phyloP scores from a whole-genome alignment of 2,888 invertebrate genomes.

The Pelosia muscerda region DNA sequence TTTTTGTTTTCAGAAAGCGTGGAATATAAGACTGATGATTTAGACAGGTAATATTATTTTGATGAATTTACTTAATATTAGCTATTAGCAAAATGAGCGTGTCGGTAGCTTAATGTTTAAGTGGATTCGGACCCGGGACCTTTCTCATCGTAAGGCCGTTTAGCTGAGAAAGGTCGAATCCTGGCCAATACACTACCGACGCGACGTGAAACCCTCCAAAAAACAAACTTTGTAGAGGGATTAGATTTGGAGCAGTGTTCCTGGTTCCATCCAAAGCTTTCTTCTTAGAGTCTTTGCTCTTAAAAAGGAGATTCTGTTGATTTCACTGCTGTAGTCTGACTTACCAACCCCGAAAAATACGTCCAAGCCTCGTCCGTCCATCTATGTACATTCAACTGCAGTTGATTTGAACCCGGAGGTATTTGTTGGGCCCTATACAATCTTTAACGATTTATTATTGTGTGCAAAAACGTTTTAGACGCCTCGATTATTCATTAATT shows the following conservation, averaged over 20 bases:
- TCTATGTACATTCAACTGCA: not conserved
- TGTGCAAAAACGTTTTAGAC: not conserved
- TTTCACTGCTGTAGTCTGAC: not conserved
- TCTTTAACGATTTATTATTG: too few species aligned
- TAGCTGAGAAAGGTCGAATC: too few species aligned
- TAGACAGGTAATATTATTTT: constrained; percentile 90
- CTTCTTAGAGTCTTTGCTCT: too few species aligned
- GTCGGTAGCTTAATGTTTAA: too few species aligned
- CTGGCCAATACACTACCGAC: too few species aligned
- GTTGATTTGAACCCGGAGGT: not conserved
- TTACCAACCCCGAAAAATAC: not conserved
- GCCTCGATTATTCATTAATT: not conserved
- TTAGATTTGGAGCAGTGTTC: too few species aligned
- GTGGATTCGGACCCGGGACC: too few species aligned
- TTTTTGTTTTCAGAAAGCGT: constrained; percentile 89
- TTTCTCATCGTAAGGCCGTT: too few species aligned
- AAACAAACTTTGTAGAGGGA: too few species aligned
- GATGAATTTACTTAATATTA: too few species aligned
- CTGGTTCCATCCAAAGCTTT: not conserved
- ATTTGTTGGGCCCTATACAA: not conserved
- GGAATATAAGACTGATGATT: constrained; percentile 93
- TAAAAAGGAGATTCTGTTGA: not conserved
- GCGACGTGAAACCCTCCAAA: too few species aligned
- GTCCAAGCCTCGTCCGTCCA: not conserved
- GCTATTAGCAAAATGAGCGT: too few species aligned